Conservation (phyloP, 1,140 invertebrate genomes). For the Drosophila ficusphila region DNA sequence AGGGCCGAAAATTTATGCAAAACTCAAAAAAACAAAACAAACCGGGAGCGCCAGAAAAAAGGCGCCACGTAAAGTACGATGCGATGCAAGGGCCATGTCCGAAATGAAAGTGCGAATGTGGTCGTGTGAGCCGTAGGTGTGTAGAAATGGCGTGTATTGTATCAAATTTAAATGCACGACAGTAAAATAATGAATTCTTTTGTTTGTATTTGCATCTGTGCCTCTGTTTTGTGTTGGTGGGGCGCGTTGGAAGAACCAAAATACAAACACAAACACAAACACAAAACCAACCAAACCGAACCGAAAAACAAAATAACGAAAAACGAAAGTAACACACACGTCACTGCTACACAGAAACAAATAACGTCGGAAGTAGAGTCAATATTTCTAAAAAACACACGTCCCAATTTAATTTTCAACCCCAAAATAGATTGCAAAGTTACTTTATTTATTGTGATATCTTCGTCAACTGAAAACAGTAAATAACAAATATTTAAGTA, state of each 20-base stretch:
- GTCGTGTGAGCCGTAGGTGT: conserved; percentile 49
- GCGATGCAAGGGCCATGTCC: conserved; percentile 63
- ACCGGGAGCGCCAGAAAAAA: conserved; percentile 18
- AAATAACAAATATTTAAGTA: too few species aligned
- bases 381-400: not conserved
- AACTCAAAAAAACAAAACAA: conserved; percentile 66
- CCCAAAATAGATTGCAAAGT: too few species aligned
- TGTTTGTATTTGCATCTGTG: conserved; percentile 67
- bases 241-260: conserved; percentile 39
- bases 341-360: conserved; percentile 2
- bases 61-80: conserved; percentile 61
- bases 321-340: conserved; percentile 16
- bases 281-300: conserved; percentile 35
- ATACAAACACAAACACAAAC: too few species aligned
- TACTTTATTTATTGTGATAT: too few species aligned
- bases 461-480: too few species aligned
- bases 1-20: conserved; percentile 78
- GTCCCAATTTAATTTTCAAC: not conserved
- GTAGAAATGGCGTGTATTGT: conserved; percentile 77
- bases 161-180: conserved; percentile 80
- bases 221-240: conserved; percentile 40
- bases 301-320: conserved; percentile 26
- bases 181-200: conserved; percentile 80
- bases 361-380: not conserved
- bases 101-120: conserved; percentile 37